Evolutionary conservation across 1,140 invertebrate species (phyloP), one percentile per base, ranked within the genome.

Genomic region (Drosophila sturtevanti): DNA sequence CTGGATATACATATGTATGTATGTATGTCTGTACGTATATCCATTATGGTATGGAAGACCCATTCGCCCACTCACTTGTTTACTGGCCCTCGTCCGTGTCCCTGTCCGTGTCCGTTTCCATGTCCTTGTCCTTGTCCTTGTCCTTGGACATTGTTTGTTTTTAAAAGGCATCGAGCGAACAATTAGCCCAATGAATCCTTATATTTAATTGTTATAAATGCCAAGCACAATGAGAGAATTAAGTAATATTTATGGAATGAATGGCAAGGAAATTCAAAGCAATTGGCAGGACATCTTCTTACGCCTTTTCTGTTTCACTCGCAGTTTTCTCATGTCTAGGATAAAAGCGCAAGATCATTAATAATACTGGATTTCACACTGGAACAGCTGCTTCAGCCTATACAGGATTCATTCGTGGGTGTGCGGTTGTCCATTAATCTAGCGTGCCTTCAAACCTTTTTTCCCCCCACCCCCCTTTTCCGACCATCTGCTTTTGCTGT

Each of bases 141-240:
- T 51, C 54, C 35, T 56, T 65, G 44, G 54, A 37, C 54, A 52
- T 56, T 65, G 44, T 77, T 64, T 55, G 35, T 44, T 77, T 77
- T 70, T 41, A 52, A 51, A 55, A 51, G 67, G 37, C 24, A 61
- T 54, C 54, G 27, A 59, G 63, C 59, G 38, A 59, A 67, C 82
- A 87, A 87, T 87, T 87, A 89, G 82, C 76, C 54, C 22, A 11
- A 37, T 44, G 60, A 60, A 76, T 63, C 74, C 85, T 73, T 65
- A 11, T 85, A 80, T 89, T 84, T 89, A 89, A 89, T 89, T 89
- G 84, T 89, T 89, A 89, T 89, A 89, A 89, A 89, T 81, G 74
- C 62, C 72, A 76, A 76, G 66, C 59, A 63, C 63, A 61, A 68
- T 68, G 62, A 44, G 62, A 44, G 74, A 78, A 80, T 85, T 80